Conservation (phyloP, 2,113 vertebrate genomes). For the Pyrgilauda ruficollis region DNA sequence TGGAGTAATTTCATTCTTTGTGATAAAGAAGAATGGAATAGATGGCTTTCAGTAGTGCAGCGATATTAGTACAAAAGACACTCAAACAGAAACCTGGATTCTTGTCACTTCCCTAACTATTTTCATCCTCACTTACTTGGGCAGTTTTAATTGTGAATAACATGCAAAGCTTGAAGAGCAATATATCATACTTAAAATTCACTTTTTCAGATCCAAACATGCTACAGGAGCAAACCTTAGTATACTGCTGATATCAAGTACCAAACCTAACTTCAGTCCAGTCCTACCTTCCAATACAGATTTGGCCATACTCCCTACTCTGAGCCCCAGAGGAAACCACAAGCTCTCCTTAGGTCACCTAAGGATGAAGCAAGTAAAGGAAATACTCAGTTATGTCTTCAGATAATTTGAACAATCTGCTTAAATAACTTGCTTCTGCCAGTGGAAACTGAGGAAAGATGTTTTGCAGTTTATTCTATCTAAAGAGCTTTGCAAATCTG, state of each 20-base stretch:
- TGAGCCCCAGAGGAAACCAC: background rate
- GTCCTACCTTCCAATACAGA: background rate
- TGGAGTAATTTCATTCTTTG: background rate
- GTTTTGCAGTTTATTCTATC: background rate
- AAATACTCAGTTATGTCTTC: background rate
- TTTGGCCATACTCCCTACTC: fast-evolving
- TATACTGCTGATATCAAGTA: background rate
- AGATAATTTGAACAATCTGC: background rate
- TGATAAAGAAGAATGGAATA: background rate
- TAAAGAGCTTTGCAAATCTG: background rate
- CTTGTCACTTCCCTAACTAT: background rate
- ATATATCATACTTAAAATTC: background rate
- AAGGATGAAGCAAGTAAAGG: background rate
- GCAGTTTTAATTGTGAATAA: background rate
- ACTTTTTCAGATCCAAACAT: background rate
- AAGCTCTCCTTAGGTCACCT: background rate
- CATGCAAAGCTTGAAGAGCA: background rate
- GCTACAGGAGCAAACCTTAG: background rate
- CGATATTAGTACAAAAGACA: background rate
- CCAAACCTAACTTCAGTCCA: background rate
- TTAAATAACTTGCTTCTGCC: background rate
- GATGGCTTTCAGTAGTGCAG: background rate
- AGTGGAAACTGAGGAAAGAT: background rate
- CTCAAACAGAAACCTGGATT: background rate
- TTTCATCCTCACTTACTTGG: background rate